Evolutionary conservation across 2,797 vertebrate species (phyloP).

Genomic region (Gorsachius magnificus): DNA sequence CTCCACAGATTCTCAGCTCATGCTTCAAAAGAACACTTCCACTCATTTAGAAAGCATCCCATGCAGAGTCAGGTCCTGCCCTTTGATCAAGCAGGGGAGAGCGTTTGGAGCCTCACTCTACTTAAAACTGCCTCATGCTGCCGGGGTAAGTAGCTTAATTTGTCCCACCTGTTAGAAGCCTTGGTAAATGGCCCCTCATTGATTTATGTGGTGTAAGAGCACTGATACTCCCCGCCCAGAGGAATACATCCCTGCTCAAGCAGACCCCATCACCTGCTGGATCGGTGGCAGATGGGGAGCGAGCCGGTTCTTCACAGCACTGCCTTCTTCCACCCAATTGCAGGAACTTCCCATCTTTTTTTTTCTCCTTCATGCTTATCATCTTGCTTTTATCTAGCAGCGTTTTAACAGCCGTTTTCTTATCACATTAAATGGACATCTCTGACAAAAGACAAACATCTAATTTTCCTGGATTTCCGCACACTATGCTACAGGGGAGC

Average conservation of each 20-base stretch:
- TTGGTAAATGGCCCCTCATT: background rate
- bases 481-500: background rate
- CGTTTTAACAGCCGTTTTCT: background rate
- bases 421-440: background rate
- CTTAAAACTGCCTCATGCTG: rapidly evolving
- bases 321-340: background rate
- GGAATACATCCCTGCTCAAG: background rate
- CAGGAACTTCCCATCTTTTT: background rate
- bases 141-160: background rate
- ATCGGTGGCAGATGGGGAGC: rapidly evolving
- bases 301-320: background rate
- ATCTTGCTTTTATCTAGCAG: background rate
- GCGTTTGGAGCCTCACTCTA: background rate
- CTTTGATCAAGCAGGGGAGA: background rate
- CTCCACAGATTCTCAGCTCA: background rate
- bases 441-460: background rate
- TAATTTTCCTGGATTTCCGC: background rate
- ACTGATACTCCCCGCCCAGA: background rate
- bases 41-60: background rate
- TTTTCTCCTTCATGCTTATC: background rate
- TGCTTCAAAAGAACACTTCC: background rate
- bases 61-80: rapidly evolving
- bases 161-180: background rate
- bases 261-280: rapidly evolving
- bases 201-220: background rate